Evolutionary conservation across 2,797 vertebrate genomes (phyloP).

Genomic region (Argentina silus): DNA sequence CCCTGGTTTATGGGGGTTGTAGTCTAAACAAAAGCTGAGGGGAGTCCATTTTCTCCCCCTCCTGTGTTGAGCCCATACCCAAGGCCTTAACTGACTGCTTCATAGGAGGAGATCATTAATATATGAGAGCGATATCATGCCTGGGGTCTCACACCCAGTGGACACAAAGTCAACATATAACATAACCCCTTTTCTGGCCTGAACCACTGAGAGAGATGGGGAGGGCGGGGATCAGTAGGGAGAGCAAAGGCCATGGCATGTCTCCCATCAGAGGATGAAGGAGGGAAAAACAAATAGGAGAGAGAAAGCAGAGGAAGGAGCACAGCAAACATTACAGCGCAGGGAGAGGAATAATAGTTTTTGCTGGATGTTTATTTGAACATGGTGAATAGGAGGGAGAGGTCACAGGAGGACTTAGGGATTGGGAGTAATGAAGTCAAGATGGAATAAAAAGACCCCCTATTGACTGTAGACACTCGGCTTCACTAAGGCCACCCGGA

Average conservation of each 20-base stretch:
- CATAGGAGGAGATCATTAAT: conserved; percentile 58
- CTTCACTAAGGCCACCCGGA: conserved; percentile 40
- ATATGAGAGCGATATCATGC: conserved; percentile 59
- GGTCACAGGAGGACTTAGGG: conserved; percentile 67
- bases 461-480: conserved; percentile 56
- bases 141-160: conserved; percentile 18
- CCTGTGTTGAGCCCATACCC: neutral
- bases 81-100: conserved; percentile 38
- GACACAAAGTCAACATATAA: conserved; percentile 51
- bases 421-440: conserved; percentile 72
- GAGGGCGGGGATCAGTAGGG: neutral
- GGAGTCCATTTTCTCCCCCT: conserved; percentile 8
- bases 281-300: conserved; percentile 62
- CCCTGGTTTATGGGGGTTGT: conserved; percentile 26
- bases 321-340: conserved; percentile 56
- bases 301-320: conserved; percentile 59
- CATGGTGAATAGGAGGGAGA: conserved; percentile 59
- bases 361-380: conserved; percentile 77
- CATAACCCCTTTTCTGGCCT: conserved; percentile 42
- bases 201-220: neutral
- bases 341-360: conserved; percentile 68
- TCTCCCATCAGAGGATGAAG: conserved; percentile 62
- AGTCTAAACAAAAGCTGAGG: conserved; percentile 43
- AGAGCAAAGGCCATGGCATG: conserved; percentile 38
- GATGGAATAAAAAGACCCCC: conserved; percentile 73